phyloP scores from a whole-genome alignment of 2,113 vertebrate genomes.

The Spea multiplicata region DNA sequence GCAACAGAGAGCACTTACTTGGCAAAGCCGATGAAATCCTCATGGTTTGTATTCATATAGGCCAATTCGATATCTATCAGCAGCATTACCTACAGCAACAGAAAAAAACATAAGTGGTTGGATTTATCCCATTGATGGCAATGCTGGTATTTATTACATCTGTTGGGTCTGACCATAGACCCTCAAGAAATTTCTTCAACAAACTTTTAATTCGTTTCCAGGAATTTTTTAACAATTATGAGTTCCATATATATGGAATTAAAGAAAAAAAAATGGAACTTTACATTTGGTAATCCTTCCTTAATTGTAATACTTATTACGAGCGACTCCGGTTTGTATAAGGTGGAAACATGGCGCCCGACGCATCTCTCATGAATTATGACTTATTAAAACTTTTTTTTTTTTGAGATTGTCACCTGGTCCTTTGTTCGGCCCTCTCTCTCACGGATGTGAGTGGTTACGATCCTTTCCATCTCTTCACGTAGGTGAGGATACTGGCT shows the following conservation, averaged over 20 bases:
- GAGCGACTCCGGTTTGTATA: no score
- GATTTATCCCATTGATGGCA: not conserved
- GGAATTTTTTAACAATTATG: no score
- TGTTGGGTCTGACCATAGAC: no score
- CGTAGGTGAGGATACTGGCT: conserved; percentile 92
- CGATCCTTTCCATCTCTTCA: conserved; percentile 98
- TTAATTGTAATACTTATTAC: no score
- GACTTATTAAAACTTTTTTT: no score
- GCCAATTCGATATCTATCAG: conserved; percentile 95
- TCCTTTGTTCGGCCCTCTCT: conserved; percentile 89
- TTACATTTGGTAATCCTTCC: no score
- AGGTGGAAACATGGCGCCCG: no score
- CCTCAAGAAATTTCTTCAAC: no score
- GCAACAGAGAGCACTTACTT: conserved; percentile 74
- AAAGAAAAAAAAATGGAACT: no score
- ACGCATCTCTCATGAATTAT: no score
- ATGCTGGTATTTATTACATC: not conserved
- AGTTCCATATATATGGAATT: no score
- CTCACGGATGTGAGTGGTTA: conserved; percentile 94
- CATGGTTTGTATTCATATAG: conserved; percentile 99
- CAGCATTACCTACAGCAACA: conserved; percentile 86
- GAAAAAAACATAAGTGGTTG: conserved; percentile 24
- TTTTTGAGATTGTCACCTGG: conserved; percentile 70
- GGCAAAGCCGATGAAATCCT: conserved; percentile 98
- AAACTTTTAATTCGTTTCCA: no score